phyloP scores from a whole-genome alignment of 2,888 invertebrate genomes.

The Allophyes oxyacanthae region DNA sequence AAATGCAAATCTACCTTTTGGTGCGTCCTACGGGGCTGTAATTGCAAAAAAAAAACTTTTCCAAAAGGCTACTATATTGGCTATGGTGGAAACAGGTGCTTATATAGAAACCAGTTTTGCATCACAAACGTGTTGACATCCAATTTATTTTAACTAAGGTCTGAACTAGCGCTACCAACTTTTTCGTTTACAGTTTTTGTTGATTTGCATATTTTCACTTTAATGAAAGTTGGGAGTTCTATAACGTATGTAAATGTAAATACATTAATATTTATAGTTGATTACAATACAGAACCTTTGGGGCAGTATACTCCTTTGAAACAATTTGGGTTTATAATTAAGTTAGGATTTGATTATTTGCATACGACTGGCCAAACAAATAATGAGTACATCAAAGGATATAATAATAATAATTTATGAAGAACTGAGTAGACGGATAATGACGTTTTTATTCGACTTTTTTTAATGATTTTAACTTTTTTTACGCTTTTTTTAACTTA shows the following conservation, averaged over 20 bases:
- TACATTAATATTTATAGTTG: conserved; percentile 82
- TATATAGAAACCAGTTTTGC: conserved; percentile 74
- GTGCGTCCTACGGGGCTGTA: conserved; percentile 68
- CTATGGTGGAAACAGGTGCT: conserved; percentile 46
- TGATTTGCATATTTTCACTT: conserved; percentile 78
- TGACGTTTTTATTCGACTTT: no score
- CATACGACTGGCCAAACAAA: conserved; percentile 44
- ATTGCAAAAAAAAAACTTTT: conserved; percentile 72
- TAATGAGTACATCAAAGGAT: conserved; percentile 34
- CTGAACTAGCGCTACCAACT: conserved; percentile 61
- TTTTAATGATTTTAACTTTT: no score
- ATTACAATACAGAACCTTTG: conserved; percentile 70
- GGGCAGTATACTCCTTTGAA: conserved; percentile 61
- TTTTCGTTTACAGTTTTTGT: conserved; percentile 64
- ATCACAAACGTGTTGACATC: conserved; percentile 77
- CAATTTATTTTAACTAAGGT: conserved; percentile 73
- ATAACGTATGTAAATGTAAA: conserved; percentile 55
- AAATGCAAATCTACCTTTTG: conserved; percentile 82
- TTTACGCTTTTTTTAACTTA: no score
- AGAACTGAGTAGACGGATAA: no score
- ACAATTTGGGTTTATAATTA: conserved; percentile 61
- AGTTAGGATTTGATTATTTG: conserved; percentile 59
- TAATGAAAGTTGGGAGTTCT: conserved; percentile 63
- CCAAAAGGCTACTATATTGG: conserved; percentile 56
- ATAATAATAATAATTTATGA: conserved; percentile 6